These are phyloP conservation scores for Kryptolebias marmoratus DNA, from an alignment of 2,113 vertebrate species.

Conservation along the genomic window DNA sequence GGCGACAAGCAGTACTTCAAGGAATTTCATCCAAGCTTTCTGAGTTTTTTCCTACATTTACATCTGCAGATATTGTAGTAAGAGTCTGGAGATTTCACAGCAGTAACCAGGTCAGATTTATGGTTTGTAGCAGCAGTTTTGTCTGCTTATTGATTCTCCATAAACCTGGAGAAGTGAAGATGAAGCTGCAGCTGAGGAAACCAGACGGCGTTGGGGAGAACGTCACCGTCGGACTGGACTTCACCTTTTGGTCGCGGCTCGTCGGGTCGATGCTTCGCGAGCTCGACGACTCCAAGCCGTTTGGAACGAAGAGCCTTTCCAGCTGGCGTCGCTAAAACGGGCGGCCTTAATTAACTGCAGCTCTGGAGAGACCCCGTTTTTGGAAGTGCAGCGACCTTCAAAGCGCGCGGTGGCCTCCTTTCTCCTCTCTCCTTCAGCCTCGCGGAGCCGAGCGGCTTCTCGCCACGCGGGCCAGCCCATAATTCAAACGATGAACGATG, in stretches of 20 bases:
- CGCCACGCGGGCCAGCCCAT: constrained; percentile 11
- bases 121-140: not conserved
- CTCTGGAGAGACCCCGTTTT: constrained; percentile 77
- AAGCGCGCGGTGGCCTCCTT: constrained; percentile 68
- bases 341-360: constrained; percentile 69
- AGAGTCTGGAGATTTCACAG: no score
- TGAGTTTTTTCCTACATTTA: no score
- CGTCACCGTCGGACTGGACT: not conserved
- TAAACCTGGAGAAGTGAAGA: not conserved
- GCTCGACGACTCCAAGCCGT: constrained; percentile 3
- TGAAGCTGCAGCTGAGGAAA: not conserved
- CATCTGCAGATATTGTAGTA: no score
- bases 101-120: not conserved
- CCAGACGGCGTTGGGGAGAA: not conserved
- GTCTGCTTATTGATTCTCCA: not conserved
- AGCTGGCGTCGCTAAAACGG: constrained; percentile 67
- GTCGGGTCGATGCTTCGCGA: constrained; percentile 5
- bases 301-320: constrained; percentile 33
- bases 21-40: no score
- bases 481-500: constrained; percentile 72
- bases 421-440: constrained; percentile 17
- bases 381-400: constrained; percentile 75
- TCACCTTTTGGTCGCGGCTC: constrained; percentile 4
- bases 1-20: no score
- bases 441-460: no score